Base-by-base conservation (phyloP, 2,797 vertebrate species). In the Siniperca obscura region DNA sequence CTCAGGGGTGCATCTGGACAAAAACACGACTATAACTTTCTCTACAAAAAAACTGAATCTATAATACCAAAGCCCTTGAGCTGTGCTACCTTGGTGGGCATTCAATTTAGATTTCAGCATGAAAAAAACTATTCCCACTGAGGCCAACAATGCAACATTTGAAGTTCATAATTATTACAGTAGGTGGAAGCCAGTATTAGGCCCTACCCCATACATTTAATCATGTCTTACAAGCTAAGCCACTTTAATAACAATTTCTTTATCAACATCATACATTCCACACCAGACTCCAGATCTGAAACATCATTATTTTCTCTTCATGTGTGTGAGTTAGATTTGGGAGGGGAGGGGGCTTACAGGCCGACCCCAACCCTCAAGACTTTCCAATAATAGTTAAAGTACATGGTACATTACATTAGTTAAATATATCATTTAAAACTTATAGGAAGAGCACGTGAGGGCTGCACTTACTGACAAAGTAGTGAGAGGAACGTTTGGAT, bases 1-100 rank as follows among this genome's bases (percentile, higher is more conserved):
- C 91, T 88, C 69, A 82, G 94, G 93, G 85, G 81, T 84, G 87
- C 83, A 50, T 80, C 80, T 73, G 75, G 85, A 86, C 71, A 70
- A 89, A 90, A 90, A 87, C 85, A 92, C 83, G 82, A 85, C 77
- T 55, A 79, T 64, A 74, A 78, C 78, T 74, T 68, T 83, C 48
- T 85, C 55, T 62, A 36, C 10, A 17, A 38, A 82, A 56, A 38
- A 34, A 53, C 13, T 30, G 3, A 61, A 81, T 50, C 10, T 64
- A 61, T 21, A 30, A 66, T 5, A 71, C 40, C 2, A 60, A 53
- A 81, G 19, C 4, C 57, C 10, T 25, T 14, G 6, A 10, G 16
- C 10, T 74, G 42, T 46, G 34, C 30, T 64, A 13, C 30, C 34
- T 21, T 46, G 10, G 0, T 22, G 3, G 17, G 2, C 19, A 21